Evolutionary conservation across 2,888 invertebrate species (phyloP).

Genomic region (Ophonus ardosiacus): DNA sequence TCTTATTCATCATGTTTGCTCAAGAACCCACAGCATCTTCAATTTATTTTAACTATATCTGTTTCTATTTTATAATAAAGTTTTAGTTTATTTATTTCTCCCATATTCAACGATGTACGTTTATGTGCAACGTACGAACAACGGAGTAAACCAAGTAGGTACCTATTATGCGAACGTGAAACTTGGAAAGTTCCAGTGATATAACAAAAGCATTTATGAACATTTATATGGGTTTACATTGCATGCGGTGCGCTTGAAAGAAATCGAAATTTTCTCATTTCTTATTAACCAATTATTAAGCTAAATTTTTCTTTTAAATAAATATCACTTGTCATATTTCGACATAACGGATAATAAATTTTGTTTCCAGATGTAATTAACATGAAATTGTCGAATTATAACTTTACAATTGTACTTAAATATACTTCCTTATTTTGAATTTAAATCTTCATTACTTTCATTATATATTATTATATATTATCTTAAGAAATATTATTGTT

Average conservation of each 20-base stretch:
- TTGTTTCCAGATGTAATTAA: too few species aligned
- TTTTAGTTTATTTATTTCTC: not conserved
- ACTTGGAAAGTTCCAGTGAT: constrained; percentile 44
- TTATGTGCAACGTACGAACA: not conserved
- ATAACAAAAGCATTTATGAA: constrained; percentile 50
- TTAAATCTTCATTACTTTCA: too few species aligned
- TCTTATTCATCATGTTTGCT: too few species aligned
- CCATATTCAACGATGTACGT: not conserved
- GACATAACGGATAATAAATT: not conserved
- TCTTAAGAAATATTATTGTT: too few species aligned
- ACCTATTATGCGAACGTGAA: constrained; percentile 32
- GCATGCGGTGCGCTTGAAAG: constrained; percentile 1
- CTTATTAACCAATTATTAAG: not conserved
- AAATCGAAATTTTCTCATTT: constrained; percentile 24
- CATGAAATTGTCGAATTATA: too few species aligned
- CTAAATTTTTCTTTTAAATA: not conserved
- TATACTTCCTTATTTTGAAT: too few species aligned
- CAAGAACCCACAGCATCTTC: too few species aligned
- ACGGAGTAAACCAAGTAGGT: not conserved
- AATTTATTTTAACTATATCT: too few species aligned
- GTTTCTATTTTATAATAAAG: not conserved
- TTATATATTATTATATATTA: too few species aligned
- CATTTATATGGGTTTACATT: constrained; percentile 29
- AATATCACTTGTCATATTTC: not conserved
- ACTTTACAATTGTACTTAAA: too few species aligned